Evolutionary conservation across 2,888 invertebrate species (phyloP), one percentile per base, ranked within the genome.

Genomic region (Tetheella fluctuosa): DNA sequence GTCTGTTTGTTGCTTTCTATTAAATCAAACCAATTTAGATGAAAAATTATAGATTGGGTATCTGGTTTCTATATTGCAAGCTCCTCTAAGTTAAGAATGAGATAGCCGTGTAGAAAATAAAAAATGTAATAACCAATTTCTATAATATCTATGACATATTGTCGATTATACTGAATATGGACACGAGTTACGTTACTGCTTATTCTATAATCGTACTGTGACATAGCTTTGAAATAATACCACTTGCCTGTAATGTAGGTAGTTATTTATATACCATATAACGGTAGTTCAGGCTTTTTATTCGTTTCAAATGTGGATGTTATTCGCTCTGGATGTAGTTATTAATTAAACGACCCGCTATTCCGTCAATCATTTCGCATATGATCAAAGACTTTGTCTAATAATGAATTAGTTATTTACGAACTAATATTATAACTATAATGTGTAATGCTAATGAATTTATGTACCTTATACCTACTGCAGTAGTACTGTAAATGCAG

Each of bases 291-390:
- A 55, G 55, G 20, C 55, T 55, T 55, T 55, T 55, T 55, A 20
- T 54, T 8, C 13, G 34, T n/a, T 15, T 13, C 3, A 55, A 55
- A 34, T 17, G 34, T 34, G 34, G 34, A 55, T 55, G 55, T 34
- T 23, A 34, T 55, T 55, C 37, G 55, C 55, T 54, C 54, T 54
- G 30, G 30, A 17, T 30, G 30, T 55, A 55, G 12, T 13, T 55
- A 54, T 54, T 54, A 65, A 65, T 72, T 69, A 63, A 60, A 64
- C 57, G 23, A 57, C 64, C 72, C 64, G 74, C 67, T 71, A 75
- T 20, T 23, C 37, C 60, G 75, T 69, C 68, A 60, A 67, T 67
- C 70, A 70, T 23, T 15, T 20, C 65, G 23, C 37, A 48, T 60
- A 52, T 60, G 65, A 25, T 13, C 59, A 39, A 52, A 52, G 52